Conservation (phyloP, 1,140 invertebrate species). For the Drosophila pseudoobscura region DNA sequence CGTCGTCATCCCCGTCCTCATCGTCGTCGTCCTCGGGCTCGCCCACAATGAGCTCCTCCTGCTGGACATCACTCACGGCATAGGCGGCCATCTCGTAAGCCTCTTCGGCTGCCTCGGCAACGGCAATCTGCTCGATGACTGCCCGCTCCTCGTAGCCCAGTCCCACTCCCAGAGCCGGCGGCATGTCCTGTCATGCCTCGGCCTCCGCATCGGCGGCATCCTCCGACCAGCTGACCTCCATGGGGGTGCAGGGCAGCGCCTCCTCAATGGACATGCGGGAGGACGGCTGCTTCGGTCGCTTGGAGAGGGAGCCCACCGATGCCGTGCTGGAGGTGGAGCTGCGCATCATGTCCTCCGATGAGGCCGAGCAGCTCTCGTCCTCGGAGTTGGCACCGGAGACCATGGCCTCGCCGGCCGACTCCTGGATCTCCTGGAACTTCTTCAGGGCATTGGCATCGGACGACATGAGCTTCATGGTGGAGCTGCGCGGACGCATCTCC, state of each 20-base stretch:
- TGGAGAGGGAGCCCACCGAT: conserved; percentile 50
- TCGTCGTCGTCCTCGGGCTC: conserved; percentile 38
- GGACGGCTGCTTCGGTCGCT: conserved; percentile 56
- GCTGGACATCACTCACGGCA: conserved; percentile 40
- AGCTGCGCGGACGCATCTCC: conserved; percentile 60
- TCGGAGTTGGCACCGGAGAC: conserved; percentile 85
- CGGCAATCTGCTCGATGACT: conserved; percentile 60
- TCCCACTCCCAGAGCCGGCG: conserved; percentile 3
- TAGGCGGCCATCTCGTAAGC: conserved; percentile 59
- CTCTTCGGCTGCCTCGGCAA: conserved; percentile 70
- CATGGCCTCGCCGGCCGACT: conserved; percentile 88
- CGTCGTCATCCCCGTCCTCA: neutral
- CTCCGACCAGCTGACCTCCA: conserved; percentile 84
- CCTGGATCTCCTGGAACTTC: conserved; percentile 85
- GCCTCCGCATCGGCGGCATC: conserved; percentile 76
- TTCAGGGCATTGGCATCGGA: conserved; percentile 71
- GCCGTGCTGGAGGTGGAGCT: conserved; percentile 66
- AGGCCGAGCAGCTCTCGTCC: conserved; percentile 84
- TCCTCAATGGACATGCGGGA: conserved; percentile 80
- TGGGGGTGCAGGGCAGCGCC: conserved; percentile 78
- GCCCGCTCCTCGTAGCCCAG: conserved; percentile 57
- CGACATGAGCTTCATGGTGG: conserved; percentile 71
- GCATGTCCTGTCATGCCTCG: conserved; percentile 65
- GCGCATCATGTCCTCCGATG: conserved; percentile 77
- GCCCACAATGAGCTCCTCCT: conserved; percentile 53